phyloP scores from a whole-genome alignment of 2,797 vertebrate species.

The Parotocinclus haroldoi region DNA sequence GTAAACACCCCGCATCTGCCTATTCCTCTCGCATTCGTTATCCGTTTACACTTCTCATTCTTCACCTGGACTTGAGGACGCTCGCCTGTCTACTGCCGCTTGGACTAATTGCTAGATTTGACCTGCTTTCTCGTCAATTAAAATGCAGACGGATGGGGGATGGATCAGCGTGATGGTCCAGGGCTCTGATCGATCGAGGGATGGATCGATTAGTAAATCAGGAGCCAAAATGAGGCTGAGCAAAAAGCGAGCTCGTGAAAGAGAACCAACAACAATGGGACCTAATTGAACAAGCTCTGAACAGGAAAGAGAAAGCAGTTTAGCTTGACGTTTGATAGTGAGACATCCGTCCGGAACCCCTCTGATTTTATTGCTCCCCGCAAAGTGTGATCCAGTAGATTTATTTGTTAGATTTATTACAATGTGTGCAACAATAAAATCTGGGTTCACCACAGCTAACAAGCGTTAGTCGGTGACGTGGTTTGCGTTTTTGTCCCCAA shows the following conservation, averaged over 20 bases:
- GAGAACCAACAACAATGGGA: constrained; percentile 45
- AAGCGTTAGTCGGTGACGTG: too few species aligned
- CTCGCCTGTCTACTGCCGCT: constrained; percentile 68
- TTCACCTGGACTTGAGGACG: constrained; percentile 68
- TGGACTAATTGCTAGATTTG: constrained; percentile 79
- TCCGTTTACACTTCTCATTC: constrained; percentile 62
- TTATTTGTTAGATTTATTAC: too few species aligned
- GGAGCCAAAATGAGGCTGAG: constrained; percentile 61
- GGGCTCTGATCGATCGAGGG: constrained; percentile 69
- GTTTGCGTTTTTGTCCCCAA: too few species aligned
- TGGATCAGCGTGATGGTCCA: constrained; percentile 70
- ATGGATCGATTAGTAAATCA: constrained; percentile 75
- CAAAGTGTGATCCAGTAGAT: too few species aligned
- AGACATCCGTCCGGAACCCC: too few species aligned
- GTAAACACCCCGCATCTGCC: constrained; percentile 76
- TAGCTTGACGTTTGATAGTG: too few species aligned
- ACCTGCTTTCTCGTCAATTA: constrained; percentile 77
- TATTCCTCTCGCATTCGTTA: constrained; percentile 73
- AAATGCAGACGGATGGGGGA: constrained; percentile 75
- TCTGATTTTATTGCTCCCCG: too few species aligned
- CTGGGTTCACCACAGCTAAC: too few species aligned
- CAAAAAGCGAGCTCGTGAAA: constrained; percentile 44
- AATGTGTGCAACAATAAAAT: too few species aligned
- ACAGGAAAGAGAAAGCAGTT: not conserved
- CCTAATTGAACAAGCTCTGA: constrained; percentile 60